Percentiles rank a stretch among this genome's conserved stretches.
phyloP scores from a whole-genome alignment of 2,888 invertebrate species.

The Cephus sareptanus region DNA sequence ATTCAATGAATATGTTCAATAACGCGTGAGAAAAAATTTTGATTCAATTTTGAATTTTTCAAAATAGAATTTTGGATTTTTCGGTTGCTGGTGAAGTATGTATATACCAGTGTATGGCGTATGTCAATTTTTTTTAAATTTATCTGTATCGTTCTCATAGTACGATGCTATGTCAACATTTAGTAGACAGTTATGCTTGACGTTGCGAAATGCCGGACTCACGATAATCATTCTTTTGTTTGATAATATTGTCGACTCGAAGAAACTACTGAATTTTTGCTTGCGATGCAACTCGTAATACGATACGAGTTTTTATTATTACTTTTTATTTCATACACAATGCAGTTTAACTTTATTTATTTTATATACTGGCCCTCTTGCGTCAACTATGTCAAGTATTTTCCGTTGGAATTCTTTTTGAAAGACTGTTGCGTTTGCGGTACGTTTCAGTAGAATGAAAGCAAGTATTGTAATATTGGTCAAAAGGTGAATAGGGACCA shows the following conservation, averaged over 20 bases:
- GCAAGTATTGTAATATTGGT: not conserved
- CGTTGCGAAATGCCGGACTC: not conserved
- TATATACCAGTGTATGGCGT: not conserved
- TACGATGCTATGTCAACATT: not conserved
- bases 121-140: not conserved
- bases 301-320: not conserved
- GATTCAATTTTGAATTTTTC: not conserved
- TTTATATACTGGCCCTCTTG: not conserved
- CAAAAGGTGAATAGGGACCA: not conserved
- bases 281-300: not conserved
- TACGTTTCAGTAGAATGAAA: not conserved
- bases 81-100: not conserved
- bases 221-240: not conserved
- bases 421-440: not conserved
- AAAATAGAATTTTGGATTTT: too few relatives aligned
- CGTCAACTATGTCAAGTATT: not conserved
- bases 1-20: not conserved
- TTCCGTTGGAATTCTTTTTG: not conserved
- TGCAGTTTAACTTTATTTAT: not conserved
- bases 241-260: not conserved
- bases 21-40: not conserved
- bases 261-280: not conserved
- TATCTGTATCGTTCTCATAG: not conserved
- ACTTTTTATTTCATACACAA: not conserved
- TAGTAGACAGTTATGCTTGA: not conserved